Percentiles rank a stretch among this genome's conserved stretches.
Evolutionary conservation across 2,113 vertebrate species (phyloP).

Genomic region (Neoarius graeffei): DNA sequence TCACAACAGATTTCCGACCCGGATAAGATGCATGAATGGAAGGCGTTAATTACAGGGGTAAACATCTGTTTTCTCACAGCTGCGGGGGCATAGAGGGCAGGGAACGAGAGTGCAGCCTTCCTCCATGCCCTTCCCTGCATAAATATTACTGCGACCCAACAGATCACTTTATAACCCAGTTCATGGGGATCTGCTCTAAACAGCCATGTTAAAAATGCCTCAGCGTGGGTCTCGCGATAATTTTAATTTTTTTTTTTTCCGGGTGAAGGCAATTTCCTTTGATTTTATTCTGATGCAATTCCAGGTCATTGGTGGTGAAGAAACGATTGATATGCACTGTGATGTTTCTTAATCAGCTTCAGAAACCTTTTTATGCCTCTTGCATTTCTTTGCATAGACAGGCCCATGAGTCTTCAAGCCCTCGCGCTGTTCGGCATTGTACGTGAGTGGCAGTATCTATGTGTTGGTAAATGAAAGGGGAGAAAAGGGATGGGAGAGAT

Average conservation of each 20-base stretch:
- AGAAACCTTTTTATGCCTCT: constrained; percentile 24
- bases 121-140: constrained; percentile 13
- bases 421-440: constrained; percentile 26
- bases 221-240: not conserved
- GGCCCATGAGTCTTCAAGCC: constrained; percentile 27
- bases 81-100: constrained; percentile 50
- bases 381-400: constrained; percentile 24
- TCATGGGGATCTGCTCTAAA: not conserved
- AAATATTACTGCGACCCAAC: constrained; percentile 30
- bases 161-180: constrained; percentile 18
- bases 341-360: constrained; percentile 43
- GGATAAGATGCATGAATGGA: constrained; percentile 60
- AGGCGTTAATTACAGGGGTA: constrained; percentile 60
- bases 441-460: constrained; percentile 30
- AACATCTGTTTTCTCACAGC: constrained; percentile 72
- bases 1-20: constrained; percentile 58
- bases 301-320: constrained; percentile 13
- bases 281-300: constrained; percentile 19
- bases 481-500: constrained; percentile 38
- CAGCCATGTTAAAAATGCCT: not conserved
- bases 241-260: not conserved
- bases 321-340: constrained; percentile 16
- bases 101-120: constrained; percentile 27
- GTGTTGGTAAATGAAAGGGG: constrained; percentile 44
- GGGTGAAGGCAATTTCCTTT: not conserved